These are phyloP conservation scores for Coenonympha arcania DNA, from an alignment of 2,888 invertebrate species.

Conservation along the genomic window DNA sequence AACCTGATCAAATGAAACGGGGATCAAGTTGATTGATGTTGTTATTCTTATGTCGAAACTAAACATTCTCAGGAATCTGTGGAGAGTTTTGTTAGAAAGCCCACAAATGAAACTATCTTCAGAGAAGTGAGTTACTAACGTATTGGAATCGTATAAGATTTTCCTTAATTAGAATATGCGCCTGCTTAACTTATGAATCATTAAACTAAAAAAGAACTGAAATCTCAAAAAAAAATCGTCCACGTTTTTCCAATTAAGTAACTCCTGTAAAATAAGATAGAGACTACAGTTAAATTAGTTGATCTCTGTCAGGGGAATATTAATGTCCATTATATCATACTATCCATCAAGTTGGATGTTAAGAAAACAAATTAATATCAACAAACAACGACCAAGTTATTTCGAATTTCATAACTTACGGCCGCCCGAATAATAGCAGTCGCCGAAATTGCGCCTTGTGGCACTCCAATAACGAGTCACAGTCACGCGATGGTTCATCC, in stretches of 20 bases:
- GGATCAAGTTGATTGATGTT: no score
- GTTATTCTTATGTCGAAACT: no score
- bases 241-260: constrained; percentile 1
- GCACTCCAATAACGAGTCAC: constrained; percentile 53
- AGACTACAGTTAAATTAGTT: not conserved
- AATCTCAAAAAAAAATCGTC: not conserved
- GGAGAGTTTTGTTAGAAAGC: no score
- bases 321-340: not conserved
- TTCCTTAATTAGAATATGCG: not conserved
- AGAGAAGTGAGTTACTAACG: no score
- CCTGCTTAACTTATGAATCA: not conserved
- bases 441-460: constrained; percentile 49
- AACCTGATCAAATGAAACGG: no score
- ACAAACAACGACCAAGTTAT: constrained; percentile 6
- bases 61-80: no score
- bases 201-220: not conserved
- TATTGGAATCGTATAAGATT: not conserved
- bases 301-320: not conserved
- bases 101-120: no score
- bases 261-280: not conserved
- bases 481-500: constrained; percentile 68
- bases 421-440: constrained; percentile 29
- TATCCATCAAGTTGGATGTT: not conserved
- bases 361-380: not conserved
- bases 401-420: constrained; percentile 1